These are phyloP conservation scores for Amphiprion percula DNA, from an alignment of 2,113 vertebrate genomes.

Conservation along the genomic window DNA sequence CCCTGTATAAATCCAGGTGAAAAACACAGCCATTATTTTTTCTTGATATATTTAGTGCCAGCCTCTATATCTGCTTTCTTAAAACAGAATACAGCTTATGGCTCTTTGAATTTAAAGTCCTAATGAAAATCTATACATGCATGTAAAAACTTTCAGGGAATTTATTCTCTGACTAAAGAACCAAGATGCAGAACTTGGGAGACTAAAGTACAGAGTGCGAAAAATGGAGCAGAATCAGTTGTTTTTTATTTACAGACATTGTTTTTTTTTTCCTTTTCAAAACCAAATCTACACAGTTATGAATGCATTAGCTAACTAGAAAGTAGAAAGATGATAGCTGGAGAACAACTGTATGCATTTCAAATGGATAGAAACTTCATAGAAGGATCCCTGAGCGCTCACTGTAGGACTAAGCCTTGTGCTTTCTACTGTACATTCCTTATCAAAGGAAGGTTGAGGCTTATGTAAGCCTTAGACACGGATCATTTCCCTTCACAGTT, in stretches of 20 bases:
- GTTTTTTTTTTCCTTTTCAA: background rate
- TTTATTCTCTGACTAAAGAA: conserved; percentile 24
- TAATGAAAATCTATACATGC: background rate
- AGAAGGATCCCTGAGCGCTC: conserved; percentile 30
- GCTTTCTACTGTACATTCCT: conserved; percentile 28
- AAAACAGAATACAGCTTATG: conserved; percentile 25
- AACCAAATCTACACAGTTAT: conserved; percentile 44
- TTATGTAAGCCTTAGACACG: conserved; percentile 27
- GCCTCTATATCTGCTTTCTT: background rate
- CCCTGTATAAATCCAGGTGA: background rate
- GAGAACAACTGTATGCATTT: conserved; percentile 42
- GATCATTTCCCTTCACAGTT: conserved; percentile 40
- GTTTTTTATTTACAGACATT: conserved; percentile 16
- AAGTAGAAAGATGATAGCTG: conserved; percentile 31
- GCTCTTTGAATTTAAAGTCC: conserved; percentile 1
- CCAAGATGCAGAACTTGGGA: background rate
- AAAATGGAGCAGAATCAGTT: background rate
- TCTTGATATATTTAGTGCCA: background rate
- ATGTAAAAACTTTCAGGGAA: conserved; percentile 10
- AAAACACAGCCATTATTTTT: background rate
- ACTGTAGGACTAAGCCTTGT: conserved; percentile 38
- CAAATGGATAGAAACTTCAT: conserved; percentile 34
- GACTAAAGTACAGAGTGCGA: background rate
- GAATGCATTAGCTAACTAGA: conserved; percentile 22
- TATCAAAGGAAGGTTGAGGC: conserved; percentile 43